Evolutionary conservation across 2,113 vertebrate genomes (phyloP).

Genomic region (Panurus biarmicus): DNA sequence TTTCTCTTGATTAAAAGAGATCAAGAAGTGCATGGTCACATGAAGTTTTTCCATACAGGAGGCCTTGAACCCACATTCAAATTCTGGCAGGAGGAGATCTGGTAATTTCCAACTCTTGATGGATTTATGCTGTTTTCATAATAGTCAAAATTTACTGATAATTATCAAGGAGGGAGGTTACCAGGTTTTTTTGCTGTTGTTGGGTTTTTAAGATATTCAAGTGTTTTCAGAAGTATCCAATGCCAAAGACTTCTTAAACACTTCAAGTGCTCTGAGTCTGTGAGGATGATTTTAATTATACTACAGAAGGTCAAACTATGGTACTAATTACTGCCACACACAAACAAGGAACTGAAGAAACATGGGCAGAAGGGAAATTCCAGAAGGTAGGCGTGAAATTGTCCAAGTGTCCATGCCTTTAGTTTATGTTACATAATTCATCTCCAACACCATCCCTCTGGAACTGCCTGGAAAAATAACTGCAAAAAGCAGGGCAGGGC

Average conservation of each 20-base stretch:
- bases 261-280: not conserved
- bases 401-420: not conserved
- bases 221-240: not conserved
- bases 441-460: not conserved
- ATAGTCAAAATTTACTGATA: not conserved
- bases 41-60: slow-evolving; percentile 18
- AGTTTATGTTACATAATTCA: not conserved
- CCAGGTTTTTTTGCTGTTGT: not conserved
- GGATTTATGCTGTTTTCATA: slow-evolving; percentile 23
- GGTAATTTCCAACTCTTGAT: not conserved
- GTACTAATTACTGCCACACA: not conserved
- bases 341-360: not conserved
- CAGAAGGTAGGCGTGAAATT: not conserved
- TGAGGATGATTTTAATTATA: not conserved
- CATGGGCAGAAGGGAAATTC: not conserved
- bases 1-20: slow-evolving; percentile 37
- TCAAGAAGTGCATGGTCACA: not conserved
- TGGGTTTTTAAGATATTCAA: not conserved
- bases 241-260: not conserved
- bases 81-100: not conserved
- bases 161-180: slow-evolving; percentile 19
- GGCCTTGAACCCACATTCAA: not conserved
- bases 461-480: not conserved
- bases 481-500: not conserved
- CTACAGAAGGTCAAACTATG: not conserved